Conservation (phyloP, 2,888 invertebrate genomes). For the Drosophila neutralis region DNA sequence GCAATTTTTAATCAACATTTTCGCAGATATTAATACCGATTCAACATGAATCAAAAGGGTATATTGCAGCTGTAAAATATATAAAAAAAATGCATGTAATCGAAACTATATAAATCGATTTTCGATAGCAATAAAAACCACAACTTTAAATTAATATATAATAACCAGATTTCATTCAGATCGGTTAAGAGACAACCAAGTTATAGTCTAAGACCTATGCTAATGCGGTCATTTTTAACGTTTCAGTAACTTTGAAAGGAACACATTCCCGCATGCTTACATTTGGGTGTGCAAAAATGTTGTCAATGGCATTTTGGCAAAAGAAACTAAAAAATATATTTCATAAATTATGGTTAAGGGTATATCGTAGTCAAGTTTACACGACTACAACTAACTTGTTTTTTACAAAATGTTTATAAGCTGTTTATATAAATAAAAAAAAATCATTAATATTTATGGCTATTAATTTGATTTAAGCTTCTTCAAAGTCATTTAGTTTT, state of each 20-base stretch:
- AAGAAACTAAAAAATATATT: no score
- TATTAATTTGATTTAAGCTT: slow-evolving; percentile 6
- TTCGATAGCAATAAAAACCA: accelerated
- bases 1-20: slow-evolving; percentile 1
- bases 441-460: neutral
- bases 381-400: neutral
- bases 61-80: neutral
- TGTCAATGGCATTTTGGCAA: no score
- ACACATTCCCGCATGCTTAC: neutral
- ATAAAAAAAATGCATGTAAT: neutral
- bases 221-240: no score
- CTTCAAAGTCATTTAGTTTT: slow-evolving; percentile 22
- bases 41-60: neutral
- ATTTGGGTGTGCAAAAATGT: neutral
- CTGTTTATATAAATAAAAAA: neutral
- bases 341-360: neutral
- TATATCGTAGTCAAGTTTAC: neutral
- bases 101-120: accelerated
- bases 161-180: neutral
- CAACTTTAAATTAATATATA: neutral
- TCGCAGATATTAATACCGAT: neutral
- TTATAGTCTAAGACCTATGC: neutral
- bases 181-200: neutral
- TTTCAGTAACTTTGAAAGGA: no score
- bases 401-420: neutral